Base-by-base conservation (phyloP, 2,113 vertebrate genomes). In the Xiphophorus couchianus region DNA sequence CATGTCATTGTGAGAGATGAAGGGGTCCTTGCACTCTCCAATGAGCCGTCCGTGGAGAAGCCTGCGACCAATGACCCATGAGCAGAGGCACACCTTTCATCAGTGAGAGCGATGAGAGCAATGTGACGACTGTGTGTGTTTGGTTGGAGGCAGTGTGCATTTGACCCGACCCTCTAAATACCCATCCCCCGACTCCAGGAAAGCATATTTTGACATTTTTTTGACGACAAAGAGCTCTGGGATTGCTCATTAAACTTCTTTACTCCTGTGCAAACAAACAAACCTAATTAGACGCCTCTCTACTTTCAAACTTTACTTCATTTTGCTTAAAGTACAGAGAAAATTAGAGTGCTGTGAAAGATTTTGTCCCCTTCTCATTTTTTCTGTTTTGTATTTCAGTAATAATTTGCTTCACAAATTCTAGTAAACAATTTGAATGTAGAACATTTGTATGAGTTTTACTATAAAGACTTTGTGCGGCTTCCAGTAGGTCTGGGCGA, bases 21-120 rank as follows among this genome's bases (percentile, higher is more conserved):
- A 94, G 91, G 82, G 84, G 89, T 90, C 88, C 90, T 92, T 91
- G 89, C 89, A 87, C 87, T 90, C 88, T 89, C 80, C 93, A 94
- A 94, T 94, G 93, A 96, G 91, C 86, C 91, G 74, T 90, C 90
- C 80, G 78, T 72, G 87, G 91, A 90, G 82, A 92, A 90, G 89
- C 83, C 91, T 69, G 74, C 83, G 80, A 91, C 80, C 91, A 93
- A 92, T 77, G 90, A 93, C 73, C 84, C 83, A n/a, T 90, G 86
- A 87, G 83, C 72, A 54, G 78, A 88, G 84, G 92, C 91, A 82
- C 89, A 84, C 91, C 92, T 91, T 90, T 95, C 90, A 93, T 91
- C 89, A 91, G 70, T 83, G 91, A 94, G 89, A 92, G 81, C 85
- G 80, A 89, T 88, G 92, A 93, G 84, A 90, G 80, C 87, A 77